Evolutionary conservation across 2,797 vertebrate genomes (phyloP).

Genomic region (Mareca strepera): DNA sequence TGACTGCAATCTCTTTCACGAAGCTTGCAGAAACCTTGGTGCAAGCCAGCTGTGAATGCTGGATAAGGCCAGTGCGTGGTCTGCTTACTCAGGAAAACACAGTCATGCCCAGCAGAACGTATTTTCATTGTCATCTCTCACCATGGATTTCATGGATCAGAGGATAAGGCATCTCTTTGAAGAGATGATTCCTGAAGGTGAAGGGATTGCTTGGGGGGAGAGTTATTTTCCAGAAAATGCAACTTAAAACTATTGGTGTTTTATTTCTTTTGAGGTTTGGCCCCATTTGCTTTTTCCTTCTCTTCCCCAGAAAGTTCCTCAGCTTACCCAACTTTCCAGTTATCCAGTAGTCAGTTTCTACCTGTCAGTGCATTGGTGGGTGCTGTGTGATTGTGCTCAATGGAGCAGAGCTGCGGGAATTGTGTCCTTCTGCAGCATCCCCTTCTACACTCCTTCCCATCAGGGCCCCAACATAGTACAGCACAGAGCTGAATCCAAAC

Average conservation of each 20-base stretch:
- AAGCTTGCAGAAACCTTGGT: conserved; percentile 14
- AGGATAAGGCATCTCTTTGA: background rate
- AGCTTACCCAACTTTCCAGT: background rate
- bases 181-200: background rate
- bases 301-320: background rate
- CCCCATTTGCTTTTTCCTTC: background rate
- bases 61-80: background rate
- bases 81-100: background rate
- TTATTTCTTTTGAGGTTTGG: background rate
- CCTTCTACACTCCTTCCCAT: background rate
- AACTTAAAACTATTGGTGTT: background rate
- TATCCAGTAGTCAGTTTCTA: background rate
- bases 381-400: background rate
- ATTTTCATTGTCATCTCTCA: background rate
- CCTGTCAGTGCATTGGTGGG: fast-evolving
- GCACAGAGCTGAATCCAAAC: background rate
- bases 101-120: background rate
- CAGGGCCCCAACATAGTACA: background rate
- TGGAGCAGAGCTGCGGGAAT: background rate
- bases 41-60: background rate
- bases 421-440: background rate
- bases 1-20: background rate
- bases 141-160: background rate
- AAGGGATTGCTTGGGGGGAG: background rate
- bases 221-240: background rate